These are phyloP conservation scores for Crypturellus undulatus DNA, from an alignment of 2,113 vertebrate species.

Conservation along the genomic window DNA sequence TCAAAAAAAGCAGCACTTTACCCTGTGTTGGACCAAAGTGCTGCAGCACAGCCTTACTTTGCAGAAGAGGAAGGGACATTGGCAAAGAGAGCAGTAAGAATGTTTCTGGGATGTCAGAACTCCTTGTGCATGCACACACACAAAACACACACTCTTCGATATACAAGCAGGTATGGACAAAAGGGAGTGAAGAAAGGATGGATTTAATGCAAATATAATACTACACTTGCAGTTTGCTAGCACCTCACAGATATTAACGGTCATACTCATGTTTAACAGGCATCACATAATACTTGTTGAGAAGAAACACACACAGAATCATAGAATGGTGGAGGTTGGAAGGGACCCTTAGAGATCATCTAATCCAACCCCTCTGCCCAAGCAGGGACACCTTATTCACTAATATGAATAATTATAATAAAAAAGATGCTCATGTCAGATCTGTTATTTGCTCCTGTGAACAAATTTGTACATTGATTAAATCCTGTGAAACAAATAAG, in stretches of 20 bases:
- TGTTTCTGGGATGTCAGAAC: background rate
- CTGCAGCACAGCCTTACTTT: background rate
- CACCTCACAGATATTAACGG: background rate
- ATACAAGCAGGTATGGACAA: background rate
- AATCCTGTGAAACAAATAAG: background rate
- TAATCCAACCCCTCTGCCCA: too few species aligned
- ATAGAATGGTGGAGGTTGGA: too few species aligned
- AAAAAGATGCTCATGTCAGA: background rate
- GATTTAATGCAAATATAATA: background rate
- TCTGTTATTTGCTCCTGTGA: background rate
- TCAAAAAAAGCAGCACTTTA: background rate
- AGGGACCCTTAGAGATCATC: too few species aligned
- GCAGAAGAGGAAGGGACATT: background rate
- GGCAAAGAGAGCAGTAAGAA: background rate
- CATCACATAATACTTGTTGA: background rate
- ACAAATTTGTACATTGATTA: too few species aligned
- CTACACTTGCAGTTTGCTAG: background rate
- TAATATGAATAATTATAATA: background rate
- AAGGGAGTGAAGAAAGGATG: background rate
- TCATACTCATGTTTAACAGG: background rate
- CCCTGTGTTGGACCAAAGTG: background rate
- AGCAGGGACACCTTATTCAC: background rate
- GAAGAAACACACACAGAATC: background rate
- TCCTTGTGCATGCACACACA: rapidly evolving
- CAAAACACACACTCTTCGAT: background rate